phyloP scores from a whole-genome alignment of 2,888 invertebrate genomes.

The Actias luna region DNA sequence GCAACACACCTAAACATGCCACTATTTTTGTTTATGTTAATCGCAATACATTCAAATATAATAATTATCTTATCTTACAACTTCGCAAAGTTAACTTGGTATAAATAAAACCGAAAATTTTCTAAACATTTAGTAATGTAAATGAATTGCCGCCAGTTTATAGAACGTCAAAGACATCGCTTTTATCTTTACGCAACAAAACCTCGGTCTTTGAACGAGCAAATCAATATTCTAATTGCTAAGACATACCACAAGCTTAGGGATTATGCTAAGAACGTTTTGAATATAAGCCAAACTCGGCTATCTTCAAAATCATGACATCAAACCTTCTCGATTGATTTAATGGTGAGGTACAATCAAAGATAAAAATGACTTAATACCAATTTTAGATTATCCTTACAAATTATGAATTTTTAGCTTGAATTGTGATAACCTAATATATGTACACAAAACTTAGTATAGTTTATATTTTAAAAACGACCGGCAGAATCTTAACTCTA shows the following conservation, averaged over 20 bases:
- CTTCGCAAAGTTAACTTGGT: no score
- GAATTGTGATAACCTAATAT: no score
- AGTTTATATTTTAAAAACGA: no score
- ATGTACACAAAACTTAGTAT: no score
- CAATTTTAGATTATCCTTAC: not conserved
- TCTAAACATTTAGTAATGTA: not conserved
- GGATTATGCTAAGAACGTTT: slow-evolving; percentile 16
- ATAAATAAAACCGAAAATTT: not conserved
- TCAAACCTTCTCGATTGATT: slow-evolving; percentile 11
- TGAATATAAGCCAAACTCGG: slow-evolving; percentile 11
- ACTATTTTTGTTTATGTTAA: no score
- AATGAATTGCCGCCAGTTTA: not conserved
- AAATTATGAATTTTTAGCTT: no score
- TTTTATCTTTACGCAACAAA: not conserved
- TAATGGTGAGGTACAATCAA: not conserved
- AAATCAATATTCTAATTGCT: slow-evolving; percentile 13
- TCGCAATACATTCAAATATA: no score
- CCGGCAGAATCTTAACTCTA: no score
- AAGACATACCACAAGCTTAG: slow-evolving; percentile 6
- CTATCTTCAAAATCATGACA: slow-evolving; percentile 12
- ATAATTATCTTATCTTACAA: no score
- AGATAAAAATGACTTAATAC: not conserved
- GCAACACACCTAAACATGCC: no score
- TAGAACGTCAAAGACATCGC: not conserved
- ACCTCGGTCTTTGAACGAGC: not conserved